Evolutionary conservation across 2,797 vertebrate genomes (phyloP), one percentile per base, ranked within the genome.

Genomic region (Rhinoraja longicauda): DNA sequence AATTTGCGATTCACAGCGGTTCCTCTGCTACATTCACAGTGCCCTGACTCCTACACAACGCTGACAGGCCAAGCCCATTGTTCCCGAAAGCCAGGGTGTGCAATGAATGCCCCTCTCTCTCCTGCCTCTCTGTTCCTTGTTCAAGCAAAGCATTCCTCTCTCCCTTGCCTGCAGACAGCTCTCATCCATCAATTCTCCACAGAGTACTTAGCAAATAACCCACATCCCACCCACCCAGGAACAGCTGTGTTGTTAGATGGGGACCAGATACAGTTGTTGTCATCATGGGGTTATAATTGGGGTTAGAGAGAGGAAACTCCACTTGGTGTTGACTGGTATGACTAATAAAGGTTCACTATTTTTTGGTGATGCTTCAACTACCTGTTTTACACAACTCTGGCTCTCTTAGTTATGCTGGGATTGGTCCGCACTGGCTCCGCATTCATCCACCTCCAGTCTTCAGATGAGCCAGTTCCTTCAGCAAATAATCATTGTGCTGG

Each of bases 21-120:
- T 15, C 5, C 6, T 10, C 4, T 0, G 90, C 67, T 17, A 4
- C 67, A 72, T 45, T 73, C 19, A 73, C 4, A 39, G 24, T 17
- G 24, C 29, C 6, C 29, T 0, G 10, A 91, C 36, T 73, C 90
- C 67, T 73, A 73, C 36, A 0, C 24, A 73, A 39, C 9, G 17
- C 21, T 29, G 26, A 26, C 24, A 73, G 64, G 64, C 24, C 7
- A 32, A 19, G n/a, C 21, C 67, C 26, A 53, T 53, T 39, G 72
- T 13, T 0, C 36, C 26, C 19, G 24, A 36, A 90, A 21, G 21
- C 53, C 64, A 72, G 32, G 13, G 21, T 2, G 2, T 53, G 36
- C 9, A 29, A 91, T 91, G 67, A 73, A 91, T 91, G 70, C 21
- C 15, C 10, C 70, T n/a, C 26, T 91, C 64, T 91, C 90, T 90